Evolutionary conservation across 2,113 vertebrate genomes (phyloP).

Genomic region (western clawed frog (Xenopus tropicalis)): UCB_Xtro_10.0 CM004447.2:125263501-125264000

Average conservation of each 20-base stretch:
- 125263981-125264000: conserved; percentile 20
- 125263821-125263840: conserved; percentile 47
- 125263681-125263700: neutral
- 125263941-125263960: conserved; percentile 5
- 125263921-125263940: conserved; percentile 7
- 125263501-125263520: too few species aligned
- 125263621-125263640: too few species aligned
- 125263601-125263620: too few species aligned
- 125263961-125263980: conserved; percentile 13
- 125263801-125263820: conserved; percentile 49
- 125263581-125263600: too few species aligned
- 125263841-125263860: conserved; percentile 9
- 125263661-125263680: neutral
- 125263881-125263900: neutral
- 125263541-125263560: too few species aligned
- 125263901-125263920: conserved; percentile 14
- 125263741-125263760: neutral
- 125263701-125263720: neutral
- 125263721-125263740: neutral
- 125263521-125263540: too few species aligned
- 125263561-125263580: too few species aligned
- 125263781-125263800: neutral
- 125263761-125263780: neutral
- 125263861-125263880: conserved; percentile 11
- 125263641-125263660: too few species aligned